phyloP scores from a whole-genome alignment of 2,888 invertebrate species.

The Pemphredon lugubris region DNA sequence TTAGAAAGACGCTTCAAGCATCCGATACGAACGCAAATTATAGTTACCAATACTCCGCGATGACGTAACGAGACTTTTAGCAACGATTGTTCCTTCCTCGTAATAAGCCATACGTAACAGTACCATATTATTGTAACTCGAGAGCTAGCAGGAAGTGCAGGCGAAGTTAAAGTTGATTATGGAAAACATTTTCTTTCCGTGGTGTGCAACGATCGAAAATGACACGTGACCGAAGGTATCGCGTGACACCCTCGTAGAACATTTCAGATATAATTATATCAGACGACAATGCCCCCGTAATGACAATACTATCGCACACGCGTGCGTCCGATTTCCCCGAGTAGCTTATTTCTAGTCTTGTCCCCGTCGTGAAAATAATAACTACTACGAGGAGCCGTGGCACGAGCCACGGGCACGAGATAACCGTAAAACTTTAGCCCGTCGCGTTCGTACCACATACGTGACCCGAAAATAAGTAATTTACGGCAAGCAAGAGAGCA shows the following conservation, averaged over 20 bases:
- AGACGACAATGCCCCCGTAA: constrained; percentile 42
- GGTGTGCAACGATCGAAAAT: constrained; percentile 47
- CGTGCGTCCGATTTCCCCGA: constrained; percentile 32
- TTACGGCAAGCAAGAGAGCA: no score
- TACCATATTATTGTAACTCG: constrained; percentile 16
- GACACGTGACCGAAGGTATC: constrained; percentile 51
- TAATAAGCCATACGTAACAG: constrained; percentile 3
- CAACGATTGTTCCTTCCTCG: constrained; percentile 7
- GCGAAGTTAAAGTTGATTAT: constrained; percentile 32
- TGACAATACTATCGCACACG: constrained; percentile 36
- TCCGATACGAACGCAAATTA: no score
- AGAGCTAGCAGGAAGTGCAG: constrained; percentile 37
- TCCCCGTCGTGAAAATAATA: not conserved
- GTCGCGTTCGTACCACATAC: no score
- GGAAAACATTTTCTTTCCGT: constrained; percentile 56
- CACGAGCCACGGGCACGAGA: not conserved
- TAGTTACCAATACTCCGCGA: no score
- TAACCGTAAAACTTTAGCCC: no score
- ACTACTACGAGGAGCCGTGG: not conserved
- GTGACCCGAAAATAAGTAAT: no score
- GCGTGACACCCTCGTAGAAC: constrained; percentile 45
- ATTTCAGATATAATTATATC: constrained; percentile 53
- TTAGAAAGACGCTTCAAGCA: no score
- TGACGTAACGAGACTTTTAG: constrained; percentile 3
- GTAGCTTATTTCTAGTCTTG: not conserved